phyloP scores from a whole-genome alignment of 2,113 vertebrate species.

The Serinus canaria region DNA sequence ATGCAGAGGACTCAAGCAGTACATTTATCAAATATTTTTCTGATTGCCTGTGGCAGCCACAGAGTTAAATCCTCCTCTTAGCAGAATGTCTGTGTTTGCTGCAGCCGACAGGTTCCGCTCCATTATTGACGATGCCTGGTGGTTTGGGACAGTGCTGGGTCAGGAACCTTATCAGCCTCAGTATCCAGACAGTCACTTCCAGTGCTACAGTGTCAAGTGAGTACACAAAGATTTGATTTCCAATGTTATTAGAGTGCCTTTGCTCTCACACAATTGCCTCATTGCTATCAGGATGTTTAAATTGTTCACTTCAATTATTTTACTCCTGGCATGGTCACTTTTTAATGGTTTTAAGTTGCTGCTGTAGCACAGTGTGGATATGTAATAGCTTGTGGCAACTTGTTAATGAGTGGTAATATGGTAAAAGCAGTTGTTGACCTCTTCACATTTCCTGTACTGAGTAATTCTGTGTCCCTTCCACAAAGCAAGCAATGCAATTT shows the following conservation, averaged over 20 bases:
- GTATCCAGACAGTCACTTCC: conserved; percentile 96
- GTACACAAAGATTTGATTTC: conserved; percentile 20
- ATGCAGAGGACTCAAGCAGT: background rate
- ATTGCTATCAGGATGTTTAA: background rate
- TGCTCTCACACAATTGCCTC: background rate
- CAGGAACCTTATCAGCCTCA: conserved; percentile 92
- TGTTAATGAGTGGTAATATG: background rate
- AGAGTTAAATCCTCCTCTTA: background rate
- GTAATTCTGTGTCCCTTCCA: background rate
- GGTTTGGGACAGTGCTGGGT: conserved; percentile 94
- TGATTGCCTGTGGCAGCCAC: background rate
- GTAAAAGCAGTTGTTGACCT: background rate
- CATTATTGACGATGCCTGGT: conserved; percentile 98
- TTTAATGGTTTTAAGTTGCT: background rate
- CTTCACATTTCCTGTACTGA: background rate
- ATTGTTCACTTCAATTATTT: background rate
- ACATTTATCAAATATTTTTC: background rate
- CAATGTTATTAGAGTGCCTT: background rate
- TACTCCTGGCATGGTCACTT: background rate
- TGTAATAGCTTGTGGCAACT: background rate
- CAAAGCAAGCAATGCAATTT: background rate
- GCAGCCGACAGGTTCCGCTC: conserved; percentile 91
- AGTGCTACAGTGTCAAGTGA: conserved; percentile 95
- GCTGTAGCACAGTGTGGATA: background rate
- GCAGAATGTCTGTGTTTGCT: background rate